Evolutionary conservation across 1,140 invertebrate genomes (phyloP).

Genomic region (Drosophila micromelanica): DNA sequence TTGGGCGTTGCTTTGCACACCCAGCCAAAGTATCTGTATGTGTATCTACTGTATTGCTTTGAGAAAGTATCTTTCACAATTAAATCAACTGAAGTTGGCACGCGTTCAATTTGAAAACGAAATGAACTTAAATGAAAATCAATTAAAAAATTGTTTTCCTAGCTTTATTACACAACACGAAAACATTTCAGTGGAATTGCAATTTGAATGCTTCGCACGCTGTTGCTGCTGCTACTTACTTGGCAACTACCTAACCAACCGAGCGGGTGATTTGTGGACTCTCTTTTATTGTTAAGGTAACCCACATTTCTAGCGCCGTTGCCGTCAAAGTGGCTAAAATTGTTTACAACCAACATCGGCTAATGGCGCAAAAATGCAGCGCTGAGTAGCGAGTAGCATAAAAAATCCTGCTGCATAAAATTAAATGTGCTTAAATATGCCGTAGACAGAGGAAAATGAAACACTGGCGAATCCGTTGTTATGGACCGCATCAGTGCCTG

Average conservation of each 20-base stretch:
- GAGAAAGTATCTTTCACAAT: slow-evolving; percentile 53
- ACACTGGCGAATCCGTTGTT: slow-evolving; percentile 23
- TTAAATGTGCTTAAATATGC: slow-evolving; percentile 35
- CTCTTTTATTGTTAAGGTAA: slow-evolving; percentile 31
- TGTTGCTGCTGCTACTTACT: slow-evolving; percentile 1
- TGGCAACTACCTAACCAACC: slow-evolving; percentile 14
- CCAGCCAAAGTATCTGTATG: slow-evolving; percentile 6
- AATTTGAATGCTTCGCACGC: slow-evolving; percentile 44
- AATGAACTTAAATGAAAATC: slow-evolving; percentile 49
- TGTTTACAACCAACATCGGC: slow-evolving; percentile 29
- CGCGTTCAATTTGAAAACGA: slow-evolving; percentile 52
- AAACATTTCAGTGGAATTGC: slow-evolving; percentile 33
- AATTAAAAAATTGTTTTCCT: slow-evolving; percentile 66
- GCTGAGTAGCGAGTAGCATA: slow-evolving; percentile 3
- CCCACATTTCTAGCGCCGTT: slow-evolving; percentile 34
- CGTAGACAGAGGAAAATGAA: slow-evolving; percentile 18
- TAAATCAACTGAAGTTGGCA: slow-evolving; percentile 42
- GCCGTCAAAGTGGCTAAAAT: slow-evolving; percentile 49
- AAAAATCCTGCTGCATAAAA: slow-evolving; percentile 59
- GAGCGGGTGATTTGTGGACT: slow-evolving; percentile 47
- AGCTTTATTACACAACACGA: slow-evolving; percentile 49
- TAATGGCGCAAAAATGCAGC: slow-evolving; percentile 42
- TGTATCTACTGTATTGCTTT: slow-evolving; percentile 17
- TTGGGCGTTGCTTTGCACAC: slow-evolving; percentile 31
- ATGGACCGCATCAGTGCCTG: slow-evolving; percentile 36